Evolutionary conservation across 2,888 invertebrate genomes (phyloP), one percentile per base, ranked within the genome.

Genomic region (Xestoiulus laeticollis): DNA sequence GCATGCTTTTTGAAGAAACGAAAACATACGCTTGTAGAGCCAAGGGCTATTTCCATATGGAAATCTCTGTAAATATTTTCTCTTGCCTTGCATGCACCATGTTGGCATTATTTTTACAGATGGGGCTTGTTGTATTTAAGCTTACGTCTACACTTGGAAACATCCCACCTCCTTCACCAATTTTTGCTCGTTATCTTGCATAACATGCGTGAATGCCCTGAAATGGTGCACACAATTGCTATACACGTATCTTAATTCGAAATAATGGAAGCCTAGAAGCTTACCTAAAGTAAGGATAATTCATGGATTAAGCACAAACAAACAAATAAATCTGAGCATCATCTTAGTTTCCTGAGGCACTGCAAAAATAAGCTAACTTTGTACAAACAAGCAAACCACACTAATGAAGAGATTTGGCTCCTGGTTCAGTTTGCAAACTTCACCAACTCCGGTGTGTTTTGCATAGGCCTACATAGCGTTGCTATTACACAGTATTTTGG

Each of bases 51-150:
- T 78, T 78, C 78, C 78, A 78, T 78, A 78, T 30, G 78, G 30
- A 78, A 22, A 30, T 26, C 30, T 78, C 78, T 26, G 22, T 6
- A 22, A 78, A 78, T 30, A 78, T 78, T 14, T 78, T 78, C 78
- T 78, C 78, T 3, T 14, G 30, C 26, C 78, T 30, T 22, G 26
- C 16, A 78, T 30, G 22, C 78, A 26, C 78, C 78, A 78, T 78
- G 78, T 78, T 78, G 16, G 78, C 30, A 30, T 78, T 78, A 78
- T 78, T 78, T 78, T 30, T 78, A 78, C 78, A 78, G 78, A 30
- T 78, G 78, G 78, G 1, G 78, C 78, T 78, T 78, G 78, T 78
- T 78, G 78, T 78, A 30, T 78, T 78, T 78, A 30, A 26, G 30
- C 14, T 30, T 78, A 12, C 78, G 22, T 14, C 30, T 14, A 30